Evolutionary conservation across 2,113 vertebrate genomes (phyloP), one percentile per base, ranked within the genome.

Genomic region (Percina caprodes): DNA sequence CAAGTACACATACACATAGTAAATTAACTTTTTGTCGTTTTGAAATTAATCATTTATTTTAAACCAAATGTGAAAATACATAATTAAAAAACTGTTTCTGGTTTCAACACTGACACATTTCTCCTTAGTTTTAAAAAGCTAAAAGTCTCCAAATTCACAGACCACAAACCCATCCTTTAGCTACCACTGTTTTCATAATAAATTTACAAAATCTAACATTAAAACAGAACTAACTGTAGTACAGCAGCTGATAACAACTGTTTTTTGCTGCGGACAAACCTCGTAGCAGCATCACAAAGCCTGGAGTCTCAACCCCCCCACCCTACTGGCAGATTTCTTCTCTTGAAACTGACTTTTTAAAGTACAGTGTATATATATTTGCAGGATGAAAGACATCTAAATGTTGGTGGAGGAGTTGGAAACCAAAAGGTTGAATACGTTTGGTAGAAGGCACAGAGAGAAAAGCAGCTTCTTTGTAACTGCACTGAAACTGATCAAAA

Each of bases 61-160:
- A 75, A 83, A 75, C 69, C 51, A 6, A 0, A 1, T 4, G 70
- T 83, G 70, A 83, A 86, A 86, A 86, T 69, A 26, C 79, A 82
- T 1, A 2, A 55, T 65, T 70, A 11, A 86, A 62, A 73, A 85
- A 30, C 18, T 12, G 18, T 23, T 46, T 3, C 35, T 13, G 0
- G 42, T 74, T 62, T 30, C 12, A 74, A 7, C 70, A 33, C 66
- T 7, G 24, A 9, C 2, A 61, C 45, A 61, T 9, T 60, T 14
- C 33, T 35, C 19, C 35, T 1, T 9, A 26, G 48, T 23, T 19
- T 3, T 4, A 15, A 4, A 21, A 51, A 2, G 16, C 30, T 61
- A 7, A 61, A 49, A 51, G 66, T 15, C n/a, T 5, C 15, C 3
- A 45, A n/a, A 46, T 30, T 30, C 16, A 46, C 49, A 45, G 42